Conservation (phyloP, 2,113 vertebrate species). For the Microcebus ravelobensis region DNA sequence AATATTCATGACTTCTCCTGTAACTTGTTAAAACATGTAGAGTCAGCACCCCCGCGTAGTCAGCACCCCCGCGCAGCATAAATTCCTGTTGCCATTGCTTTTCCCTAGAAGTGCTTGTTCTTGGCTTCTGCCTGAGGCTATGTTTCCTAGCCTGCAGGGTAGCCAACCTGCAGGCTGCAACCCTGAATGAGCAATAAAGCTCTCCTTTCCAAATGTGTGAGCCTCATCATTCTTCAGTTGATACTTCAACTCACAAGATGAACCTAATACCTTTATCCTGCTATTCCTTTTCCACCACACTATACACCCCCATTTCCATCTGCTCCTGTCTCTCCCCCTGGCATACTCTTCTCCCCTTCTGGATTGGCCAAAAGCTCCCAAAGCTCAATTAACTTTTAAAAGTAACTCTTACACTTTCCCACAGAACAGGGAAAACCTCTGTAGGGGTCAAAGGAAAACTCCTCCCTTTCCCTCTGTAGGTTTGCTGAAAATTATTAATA, state of each 20-base stretch:
- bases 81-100: too few species aligned
- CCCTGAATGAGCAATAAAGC: too few species aligned
- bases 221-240: too few species aligned
- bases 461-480: background rate
- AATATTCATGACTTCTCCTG: too few species aligned
- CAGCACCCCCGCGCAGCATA: too few species aligned
- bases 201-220: too few species aligned
- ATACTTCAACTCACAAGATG: background rate
- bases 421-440: background rate
- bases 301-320: background rate
- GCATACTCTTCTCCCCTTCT: background rate
- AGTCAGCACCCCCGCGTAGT: too few species aligned
- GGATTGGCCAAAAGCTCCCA: background rate
- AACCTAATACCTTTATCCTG: background rate
- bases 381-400: background rate
- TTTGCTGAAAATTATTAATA: background rate
- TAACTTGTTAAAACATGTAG: too few species aligned
- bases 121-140: too few species aligned
- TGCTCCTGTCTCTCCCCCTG: background rate
- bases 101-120: too few species aligned
- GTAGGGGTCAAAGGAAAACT: background rate
- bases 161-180: too few species aligned
- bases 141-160: too few species aligned
- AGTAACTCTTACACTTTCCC: background rate
- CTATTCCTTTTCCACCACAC: background rate